These are phyloP conservation scores for Grapholita molesta DNA, from an alignment of 1,140 invertebrate species.

Conservation along the genomic window DNA sequence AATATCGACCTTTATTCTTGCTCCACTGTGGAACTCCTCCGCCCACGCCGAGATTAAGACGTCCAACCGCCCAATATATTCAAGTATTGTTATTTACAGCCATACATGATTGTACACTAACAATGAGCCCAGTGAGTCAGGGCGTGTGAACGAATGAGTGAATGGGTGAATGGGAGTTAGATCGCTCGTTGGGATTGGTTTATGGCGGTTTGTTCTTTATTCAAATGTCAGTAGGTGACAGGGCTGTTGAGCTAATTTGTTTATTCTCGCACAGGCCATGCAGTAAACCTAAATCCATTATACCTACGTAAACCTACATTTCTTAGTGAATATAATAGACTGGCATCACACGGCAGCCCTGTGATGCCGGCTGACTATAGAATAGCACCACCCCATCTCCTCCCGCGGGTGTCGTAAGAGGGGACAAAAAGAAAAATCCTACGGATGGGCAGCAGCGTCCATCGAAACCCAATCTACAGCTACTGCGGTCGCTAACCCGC, in stretches of 20 bases:
- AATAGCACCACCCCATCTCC: too few species aligned
- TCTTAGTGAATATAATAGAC: too few species aligned
- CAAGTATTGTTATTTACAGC: background rate
- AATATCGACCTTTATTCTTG: background rate
- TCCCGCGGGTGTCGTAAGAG: too few species aligned
- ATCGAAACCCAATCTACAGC: too few species aligned
- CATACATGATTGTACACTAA: background rate
- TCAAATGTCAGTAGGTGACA: constrained; percentile 10
- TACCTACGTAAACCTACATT: background rate
- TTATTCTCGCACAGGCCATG: background rate
- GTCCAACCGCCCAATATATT: background rate
- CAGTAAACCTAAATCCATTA: background rate
- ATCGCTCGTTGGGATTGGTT: constrained; percentile 6
- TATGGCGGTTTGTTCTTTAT: constrained; percentile 12
- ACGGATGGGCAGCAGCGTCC: too few species aligned
- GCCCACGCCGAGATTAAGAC: background rate
- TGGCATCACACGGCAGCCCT: too few species aligned
- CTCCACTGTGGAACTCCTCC: background rate
- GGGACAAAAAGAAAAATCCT: too few species aligned
- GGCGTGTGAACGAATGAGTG: background rate
- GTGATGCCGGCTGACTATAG: too few species aligned
- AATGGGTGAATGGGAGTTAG: background rate
- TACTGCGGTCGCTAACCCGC: too few species aligned
- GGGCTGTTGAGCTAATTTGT: background rate
- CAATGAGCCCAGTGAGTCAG: background rate